phyloP scores from a whole-genome alignment of 2,113 vertebrate genomes.

The Scytalopus superciliaris region DNA sequence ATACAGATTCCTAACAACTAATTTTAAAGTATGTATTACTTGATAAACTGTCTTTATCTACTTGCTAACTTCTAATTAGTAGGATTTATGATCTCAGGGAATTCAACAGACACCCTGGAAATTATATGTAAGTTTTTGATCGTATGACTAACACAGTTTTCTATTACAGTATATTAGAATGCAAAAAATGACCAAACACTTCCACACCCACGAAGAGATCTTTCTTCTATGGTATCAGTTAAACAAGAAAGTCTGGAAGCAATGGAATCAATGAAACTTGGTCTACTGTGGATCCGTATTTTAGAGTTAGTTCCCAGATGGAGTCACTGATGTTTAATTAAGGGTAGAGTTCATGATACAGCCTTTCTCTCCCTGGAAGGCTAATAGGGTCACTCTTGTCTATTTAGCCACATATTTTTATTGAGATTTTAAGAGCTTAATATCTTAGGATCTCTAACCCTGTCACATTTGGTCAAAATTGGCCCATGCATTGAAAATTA shows the following conservation, averaged over 20 bases:
- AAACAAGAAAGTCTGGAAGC: neutral
- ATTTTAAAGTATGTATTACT: neutral
- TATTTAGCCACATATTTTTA: conserved; percentile 15
- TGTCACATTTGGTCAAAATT: neutral
- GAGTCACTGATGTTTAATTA: conserved; percentile 51
- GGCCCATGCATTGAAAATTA: conserved; percentile 1
- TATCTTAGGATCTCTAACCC: conserved; percentile 23
- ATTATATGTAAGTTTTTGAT: neutral
- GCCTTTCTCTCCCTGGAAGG: conserved; percentile 12
- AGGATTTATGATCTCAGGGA: neutral
- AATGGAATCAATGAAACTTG: neutral
- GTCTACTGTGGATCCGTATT: neutral
- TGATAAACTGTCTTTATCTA: neutral
- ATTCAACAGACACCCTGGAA: neutral
- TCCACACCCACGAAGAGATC: neutral
- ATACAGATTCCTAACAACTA: neutral
- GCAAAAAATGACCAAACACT: neutral
- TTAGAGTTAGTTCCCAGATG: neutral
- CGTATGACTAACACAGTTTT: neutral
- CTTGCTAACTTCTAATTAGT: neutral
- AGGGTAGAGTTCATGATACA: conserved; percentile 13
- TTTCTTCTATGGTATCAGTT: neutral
- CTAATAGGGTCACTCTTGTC: conserved; percentile 37
- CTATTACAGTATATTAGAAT: neutral
- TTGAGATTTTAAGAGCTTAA: conserved; percentile 21